Conservation (phyloP, 2,113 vertebrate species). For the Larimichthys polyactis region DNA sequence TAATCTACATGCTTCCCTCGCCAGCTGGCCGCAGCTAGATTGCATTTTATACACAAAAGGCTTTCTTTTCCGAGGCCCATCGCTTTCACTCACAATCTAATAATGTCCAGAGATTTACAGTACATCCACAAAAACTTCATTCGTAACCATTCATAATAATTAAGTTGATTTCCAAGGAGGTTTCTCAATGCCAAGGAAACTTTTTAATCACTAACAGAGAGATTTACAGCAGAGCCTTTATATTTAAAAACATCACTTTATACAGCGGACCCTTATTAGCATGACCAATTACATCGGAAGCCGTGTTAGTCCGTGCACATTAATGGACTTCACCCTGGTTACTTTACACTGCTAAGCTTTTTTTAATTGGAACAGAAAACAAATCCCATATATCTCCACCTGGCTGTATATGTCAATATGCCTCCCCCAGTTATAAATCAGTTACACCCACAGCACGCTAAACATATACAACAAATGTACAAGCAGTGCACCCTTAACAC, state of each 20-base stretch:
- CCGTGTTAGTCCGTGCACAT: not conserved
- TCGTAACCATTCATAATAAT: conserved; percentile 28
- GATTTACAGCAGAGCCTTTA: conserved; percentile 9
- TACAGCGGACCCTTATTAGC: conserved; percentile 3
- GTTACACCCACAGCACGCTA: conserved; percentile 27
- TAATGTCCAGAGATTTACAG: conserved; percentile 66
- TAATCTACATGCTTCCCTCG: conserved; percentile 75
- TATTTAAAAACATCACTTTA: conserved; percentile 10
- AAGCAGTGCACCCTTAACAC: conserved; percentile 68
- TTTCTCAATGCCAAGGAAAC: not conserved
- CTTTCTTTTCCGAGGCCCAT: conserved; percentile 51
- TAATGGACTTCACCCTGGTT: conserved; percentile 7
- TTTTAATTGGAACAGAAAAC: conserved; percentile 3
- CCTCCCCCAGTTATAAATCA: conserved; percentile 37
- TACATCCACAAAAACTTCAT: conserved; percentile 25
- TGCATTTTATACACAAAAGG: conserved; percentile 80
- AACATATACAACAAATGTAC: conserved; percentile 57
- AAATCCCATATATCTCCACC: conserved; percentile 26
- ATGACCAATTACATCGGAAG: conserved; percentile 26
- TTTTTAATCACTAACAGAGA: conserved; percentile 16
- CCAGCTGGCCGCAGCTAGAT: conserved; percentile 69
- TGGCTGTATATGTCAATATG: conserved; percentile 21
- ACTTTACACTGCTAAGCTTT: conserved; percentile 15
- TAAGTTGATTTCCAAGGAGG: conserved; percentile 17
- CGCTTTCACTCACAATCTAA: conserved; percentile 61